phyloP scores from a whole-genome alignment of 2,797 vertebrate genomes.

The Brachyrhaphis roseni region DNA sequence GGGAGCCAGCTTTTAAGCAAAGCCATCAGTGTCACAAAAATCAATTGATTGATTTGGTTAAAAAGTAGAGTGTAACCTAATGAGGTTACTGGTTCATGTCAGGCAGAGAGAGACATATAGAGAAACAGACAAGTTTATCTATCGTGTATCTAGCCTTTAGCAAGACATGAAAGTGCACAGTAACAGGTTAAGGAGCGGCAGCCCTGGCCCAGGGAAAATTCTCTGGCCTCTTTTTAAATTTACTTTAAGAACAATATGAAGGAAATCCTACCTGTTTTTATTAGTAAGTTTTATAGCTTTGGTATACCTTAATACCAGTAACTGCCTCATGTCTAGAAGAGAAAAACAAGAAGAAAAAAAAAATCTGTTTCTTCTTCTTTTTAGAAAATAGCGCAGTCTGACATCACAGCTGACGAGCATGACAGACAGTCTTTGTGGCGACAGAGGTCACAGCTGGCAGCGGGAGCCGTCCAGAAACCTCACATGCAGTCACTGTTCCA shows the following conservation, averaged over 20 bases:
- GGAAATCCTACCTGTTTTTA: not conserved
- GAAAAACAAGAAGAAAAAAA: not conserved
- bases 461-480: constrained; percentile 8
- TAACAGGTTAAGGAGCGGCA: not conserved
- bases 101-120: constrained; percentile 5
- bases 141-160: not conserved
- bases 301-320: not conserved
- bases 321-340: not conserved
- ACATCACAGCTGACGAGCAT: constrained; percentile 20
- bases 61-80: constrained; percentile 37
- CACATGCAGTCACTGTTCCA: constrained; percentile 38
- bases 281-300: not conserved
- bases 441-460: constrained; percentile 19
- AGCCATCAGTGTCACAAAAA: constrained; percentile 29
- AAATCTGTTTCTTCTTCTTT: not conserved
- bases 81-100: constrained; percentile 34
- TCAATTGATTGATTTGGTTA: constrained; percentile 40
- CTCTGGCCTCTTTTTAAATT: not conserved
- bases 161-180: not conserved
- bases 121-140: not conserved
- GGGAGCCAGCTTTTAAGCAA: constrained; percentile 26
- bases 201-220: not conserved
- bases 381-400: constrained; percentile 12
- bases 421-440: constrained; percentile 29
- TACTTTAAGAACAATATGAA: not conserved